A percentile compares a stretch with the other conserved stretches of the same genome.
These are phyloP conservation scores for Motacilla tschutschensis DNA, from an alignment of 2,113 vertebrate genomes.

Conservation along the genomic window DNA sequence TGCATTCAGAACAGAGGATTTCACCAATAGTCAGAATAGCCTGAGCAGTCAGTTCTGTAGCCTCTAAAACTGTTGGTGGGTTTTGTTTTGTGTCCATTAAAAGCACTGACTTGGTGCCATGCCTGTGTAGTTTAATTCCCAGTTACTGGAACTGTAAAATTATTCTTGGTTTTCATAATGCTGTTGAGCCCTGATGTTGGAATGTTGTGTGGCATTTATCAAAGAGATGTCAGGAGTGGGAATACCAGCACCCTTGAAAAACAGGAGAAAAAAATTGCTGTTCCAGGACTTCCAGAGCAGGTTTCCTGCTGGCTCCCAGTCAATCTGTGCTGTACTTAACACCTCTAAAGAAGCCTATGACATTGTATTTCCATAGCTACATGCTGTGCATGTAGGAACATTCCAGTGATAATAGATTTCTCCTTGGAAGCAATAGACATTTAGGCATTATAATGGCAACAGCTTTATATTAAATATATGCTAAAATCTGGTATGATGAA, in stretches of 20 bases:
- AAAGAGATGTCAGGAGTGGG: not conserved
- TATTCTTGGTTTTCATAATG: not conserved
- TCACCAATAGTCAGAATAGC: not conserved
- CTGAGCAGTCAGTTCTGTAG: not conserved
- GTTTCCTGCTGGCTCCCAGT: not conserved
- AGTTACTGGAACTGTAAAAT: not conserved
- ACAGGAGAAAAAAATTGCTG: not conserved
- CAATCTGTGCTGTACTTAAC: not conserved
- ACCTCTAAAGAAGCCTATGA: not conserved
- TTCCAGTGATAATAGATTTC: constrained; percentile 1
- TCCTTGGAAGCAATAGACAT: constrained; percentile 22
- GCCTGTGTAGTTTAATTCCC: not conserved
- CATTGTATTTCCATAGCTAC: constrained; percentile 24
- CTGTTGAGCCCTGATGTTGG: not conserved
- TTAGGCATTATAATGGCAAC: not conserved
- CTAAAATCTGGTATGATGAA: not conserved
- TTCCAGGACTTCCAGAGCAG: not conserved
- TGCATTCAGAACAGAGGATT: not conserved
- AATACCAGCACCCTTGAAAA: not conserved
- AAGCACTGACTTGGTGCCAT: not conserved
- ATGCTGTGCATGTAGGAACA: not conserved
- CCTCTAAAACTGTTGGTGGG: not conserved
- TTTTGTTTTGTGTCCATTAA: not conserved
- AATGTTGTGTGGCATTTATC: not conserved
- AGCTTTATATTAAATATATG: constrained; percentile 1